Base-by-base conservation (phyloP, 2,797 vertebrate genomes). In the Balearica regulorum region DNA sequence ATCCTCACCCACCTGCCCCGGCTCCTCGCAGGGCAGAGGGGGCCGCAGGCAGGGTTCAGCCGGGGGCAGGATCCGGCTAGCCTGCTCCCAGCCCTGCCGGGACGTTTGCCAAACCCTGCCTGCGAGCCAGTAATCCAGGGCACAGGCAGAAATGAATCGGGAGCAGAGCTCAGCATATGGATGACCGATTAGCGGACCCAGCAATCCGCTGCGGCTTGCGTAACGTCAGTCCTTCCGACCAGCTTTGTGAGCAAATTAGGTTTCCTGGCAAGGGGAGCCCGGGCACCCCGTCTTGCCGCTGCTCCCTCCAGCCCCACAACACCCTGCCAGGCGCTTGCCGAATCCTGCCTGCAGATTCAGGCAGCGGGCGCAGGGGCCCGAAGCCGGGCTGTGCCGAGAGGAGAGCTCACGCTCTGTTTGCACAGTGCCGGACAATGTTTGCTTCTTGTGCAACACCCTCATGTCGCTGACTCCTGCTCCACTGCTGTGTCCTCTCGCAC, bases 161-260 rank as follows among this genome's bases (percentile, higher is more conserved):
- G 83, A 78, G 86, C 80, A 4, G 77, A 83, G 90, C 90, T 83
- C 26, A 1, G 92, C 64, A 10, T 43, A 28, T 4, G 84, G 70
- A 13, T 13, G 78, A 89, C 17, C 4, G 57, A 60, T 91, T 53
- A 90, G 69, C 1, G 0, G 82, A 15, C 16, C 2, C 82, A 13
- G 68, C n/a, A 14, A 6, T 14, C 51, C 0, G 0, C 1, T 0
- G 44, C 9, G 4, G 51, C 79, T 71, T 0, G 11, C 4, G 19
- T 35, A 5, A 39, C 49, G 3, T 46, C 24, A 0, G 8, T 39
- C 49, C 87, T 69, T 28, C 72, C 7, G 0, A 14, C 33, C 35
- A 2, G 39, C 66, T 48, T n/a, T 10, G 86, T 8, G 10, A 69
- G 58, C 57, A 53, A n/a, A 33, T 22, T 1, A 13, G 64, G 53